phyloP scores from a whole-genome alignment of 2,888 invertebrate genomes.

The Aleiodes leptofemur region DNA sequence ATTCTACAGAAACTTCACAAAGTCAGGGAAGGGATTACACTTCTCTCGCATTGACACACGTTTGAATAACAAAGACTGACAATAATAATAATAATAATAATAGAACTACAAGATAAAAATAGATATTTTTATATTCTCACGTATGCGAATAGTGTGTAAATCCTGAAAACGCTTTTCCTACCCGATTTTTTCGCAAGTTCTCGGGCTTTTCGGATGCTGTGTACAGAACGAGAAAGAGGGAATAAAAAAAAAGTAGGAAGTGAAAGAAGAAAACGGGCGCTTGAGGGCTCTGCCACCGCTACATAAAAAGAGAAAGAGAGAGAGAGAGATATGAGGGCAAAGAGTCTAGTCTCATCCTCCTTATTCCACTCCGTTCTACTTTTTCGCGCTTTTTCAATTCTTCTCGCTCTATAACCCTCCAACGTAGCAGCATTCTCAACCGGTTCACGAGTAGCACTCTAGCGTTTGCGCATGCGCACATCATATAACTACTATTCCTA shows the following conservation, averaged over 20 bases:
- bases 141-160: no score
- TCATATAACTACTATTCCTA: not conserved
- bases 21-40: no score
- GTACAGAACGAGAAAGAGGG: not conserved
- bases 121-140: no score
- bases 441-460: not conserved
- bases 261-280: slow-evolving; percentile 5
- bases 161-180: slow-evolving; percentile 27
- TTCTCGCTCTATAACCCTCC: slow-evolving; percentile 45
- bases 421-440: slow-evolving; percentile 27
- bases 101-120: no score
- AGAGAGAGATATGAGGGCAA: no score
- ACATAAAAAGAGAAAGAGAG: not conserved
- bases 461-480: slow-evolving; percentile 3
- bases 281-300: slow-evolving; percentile 7
- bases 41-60: no score
- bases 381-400: slow-evolving; percentile 40
- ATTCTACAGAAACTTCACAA: not conserved
- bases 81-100: no score
- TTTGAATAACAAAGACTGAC: no score
- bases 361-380: slow-evolving; percentile 33
- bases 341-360: slow-evolving; percentile 6
- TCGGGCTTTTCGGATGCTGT: slow-evolving; percentile 23
- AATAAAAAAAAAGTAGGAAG: slow-evolving; percentile 19
- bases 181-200: slow-evolving; percentile 29